These are phyloP conservation scores for Palythoa grandiflora DNA, from an alignment of 92 coral and sea anemone species.

Conservation along the genomic window DNA sequence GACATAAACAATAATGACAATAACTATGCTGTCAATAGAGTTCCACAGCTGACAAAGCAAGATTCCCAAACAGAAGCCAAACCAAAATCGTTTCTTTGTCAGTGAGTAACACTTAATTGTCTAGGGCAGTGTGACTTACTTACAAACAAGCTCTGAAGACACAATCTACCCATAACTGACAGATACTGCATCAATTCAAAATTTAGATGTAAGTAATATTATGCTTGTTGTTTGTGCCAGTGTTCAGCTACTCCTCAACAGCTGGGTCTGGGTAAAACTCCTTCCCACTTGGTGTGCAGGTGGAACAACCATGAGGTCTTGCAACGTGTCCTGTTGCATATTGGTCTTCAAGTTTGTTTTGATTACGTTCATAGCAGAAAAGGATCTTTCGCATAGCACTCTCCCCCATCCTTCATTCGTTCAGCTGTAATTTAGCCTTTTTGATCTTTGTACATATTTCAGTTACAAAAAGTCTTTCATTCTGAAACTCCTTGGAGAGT, in stretches of 20 bases:
- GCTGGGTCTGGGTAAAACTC: constrained; percentile 12
- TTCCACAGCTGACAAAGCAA: constrained; percentile 14
- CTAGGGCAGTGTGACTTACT: neutral
- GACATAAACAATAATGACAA: neutral
- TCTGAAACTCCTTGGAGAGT: constrained; percentile 38
- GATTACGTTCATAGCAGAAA: constrained; percentile 10
- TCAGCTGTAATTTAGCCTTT: neutral
- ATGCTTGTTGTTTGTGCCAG: constrained; percentile 19
- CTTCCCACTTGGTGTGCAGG: constrained; percentile 18
- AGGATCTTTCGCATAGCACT: constrained; percentile 2
- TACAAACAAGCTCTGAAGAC: constrained; percentile 4
- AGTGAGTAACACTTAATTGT: neutral
- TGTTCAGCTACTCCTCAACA: neutral
- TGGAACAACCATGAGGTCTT: constrained; percentile 31
- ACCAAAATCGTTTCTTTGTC: constrained; percentile 2
- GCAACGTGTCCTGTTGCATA: constrained; percentile 11
- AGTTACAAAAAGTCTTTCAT: constrained; percentile 7
- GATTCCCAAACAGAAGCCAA: constrained; percentile 9
- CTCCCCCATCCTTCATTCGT: constrained; percentile 10
- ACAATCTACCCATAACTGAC: neutral
- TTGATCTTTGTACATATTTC: neutral
- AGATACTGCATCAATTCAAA: neutral
- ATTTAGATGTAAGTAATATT: neutral
- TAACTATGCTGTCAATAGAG: neutral
- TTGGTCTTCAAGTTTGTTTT: constrained; percentile 23